phyloP scores from a whole-genome alignment of 1,140 invertebrate species.

The Pachyrhynchus sulphureomaculatus region DNA sequence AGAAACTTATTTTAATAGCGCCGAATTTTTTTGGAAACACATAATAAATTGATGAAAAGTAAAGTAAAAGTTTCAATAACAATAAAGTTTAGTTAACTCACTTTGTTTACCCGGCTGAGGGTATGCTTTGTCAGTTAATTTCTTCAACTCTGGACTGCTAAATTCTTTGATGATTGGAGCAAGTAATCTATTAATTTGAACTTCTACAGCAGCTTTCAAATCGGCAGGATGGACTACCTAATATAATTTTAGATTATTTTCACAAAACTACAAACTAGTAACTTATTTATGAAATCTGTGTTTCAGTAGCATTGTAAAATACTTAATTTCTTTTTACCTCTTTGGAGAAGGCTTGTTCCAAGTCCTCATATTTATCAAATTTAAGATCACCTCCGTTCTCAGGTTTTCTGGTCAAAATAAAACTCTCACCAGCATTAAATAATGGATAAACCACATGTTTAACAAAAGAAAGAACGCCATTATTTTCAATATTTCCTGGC shows the following conservation, averaged over 20 bases:
- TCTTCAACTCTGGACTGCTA: conserved; percentile 71
- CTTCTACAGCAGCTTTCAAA: conserved; percentile 82
- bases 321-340: too few relatives aligned
- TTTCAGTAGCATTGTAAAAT: too few relatives aligned
- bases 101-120: conserved; percentile 67
- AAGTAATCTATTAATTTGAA: conserved; percentile 83
- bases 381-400: conserved; percentile 75
- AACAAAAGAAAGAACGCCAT: conserved; percentile 94
- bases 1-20: too few relatives aligned
- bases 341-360: conserved; percentile 77
- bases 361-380: conserved; percentile 72
- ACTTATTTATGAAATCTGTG: too few relatives aligned
- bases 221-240: conserved; percentile 87
- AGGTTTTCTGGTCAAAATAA: conserved; percentile 58
- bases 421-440: conserved; percentile 66
- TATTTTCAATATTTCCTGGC: conserved; percentile 92
- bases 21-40: too few relatives aligned
- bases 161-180: conserved; percentile 90
- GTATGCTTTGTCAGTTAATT: conserved; percentile 74
- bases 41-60: too few relatives aligned
- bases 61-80: too few relatives aligned
- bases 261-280: too few relatives aligned
- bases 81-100: too few relatives aligned
- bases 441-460: conserved; percentile 92
- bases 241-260: too few relatives aligned